Base-by-base conservation (phyloP, 2,888 invertebrate genomes). In the Mesorhabditis belari region DNA sequence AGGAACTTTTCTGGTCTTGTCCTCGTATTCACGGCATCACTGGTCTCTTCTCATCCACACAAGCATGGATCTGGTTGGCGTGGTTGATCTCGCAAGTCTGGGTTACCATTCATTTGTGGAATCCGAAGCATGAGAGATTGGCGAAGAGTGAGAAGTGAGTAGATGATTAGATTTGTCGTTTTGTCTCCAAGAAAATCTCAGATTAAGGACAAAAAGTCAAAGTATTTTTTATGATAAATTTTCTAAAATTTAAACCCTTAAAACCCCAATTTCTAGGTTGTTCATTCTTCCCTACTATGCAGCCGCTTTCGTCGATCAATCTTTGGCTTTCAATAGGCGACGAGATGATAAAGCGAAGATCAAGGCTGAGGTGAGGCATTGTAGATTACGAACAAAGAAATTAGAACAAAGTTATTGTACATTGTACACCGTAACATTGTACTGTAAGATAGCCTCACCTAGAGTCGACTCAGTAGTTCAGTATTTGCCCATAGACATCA, bases 81-180 rank as follows among this genome's bases (percentile, higher is more conserved):
- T 69, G 68, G 66, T 54, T 72, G 24, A 58, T 61, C 24, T 68
- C 70, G 12, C 95, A 96, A 83, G 90, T 92, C 0, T 95, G 96
- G 92, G 90, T 95, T 59, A 90, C 93, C 0, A 85, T 94, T 63
- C 95, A 98, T 79, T 91, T 96, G 69, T 98, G 95, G 95, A 92
- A 90, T 3, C 96, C 96, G 3, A 92, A 93, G 84, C 92, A 92
- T 77, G 95, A 96, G 83, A 88, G 96, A 85, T 86, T 98, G 78
- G 95, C 95, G 0, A 88, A 92, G 49, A 94, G 95, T 0, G 96
- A 96, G 82, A 79, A 79, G 73, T 77, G 53, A 28, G 61, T 9
- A 17, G 26, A 19, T 54, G n/a, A 54, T 23, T 19, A 2, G n/a
- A n/a, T n/a, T n/a, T n/a, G n/a, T n/a, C n/a, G 51, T 21, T n/a